These are phyloP conservation scores for Synanthedon myopaeformis DNA, from an alignment of 2,888 invertebrate genomes.

Conservation along the genomic window DNA sequence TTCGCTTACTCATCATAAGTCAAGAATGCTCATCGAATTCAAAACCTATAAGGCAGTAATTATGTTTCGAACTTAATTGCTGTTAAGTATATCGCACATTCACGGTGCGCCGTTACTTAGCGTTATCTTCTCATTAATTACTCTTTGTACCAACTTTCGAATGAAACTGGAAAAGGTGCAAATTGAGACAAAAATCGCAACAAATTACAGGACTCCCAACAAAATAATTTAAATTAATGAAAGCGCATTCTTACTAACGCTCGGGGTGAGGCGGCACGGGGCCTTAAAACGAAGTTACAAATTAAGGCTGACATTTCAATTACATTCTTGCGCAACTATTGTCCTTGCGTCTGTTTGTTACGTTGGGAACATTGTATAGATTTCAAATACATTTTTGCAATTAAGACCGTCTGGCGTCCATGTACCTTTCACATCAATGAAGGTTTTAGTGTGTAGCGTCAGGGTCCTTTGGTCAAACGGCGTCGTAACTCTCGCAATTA, in stretches of 20 bases:
- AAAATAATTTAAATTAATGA: constrained; percentile 43
- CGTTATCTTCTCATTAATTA: constrained; percentile 17
- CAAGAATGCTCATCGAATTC: constrained; percentile 15
- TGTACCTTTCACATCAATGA: constrained; percentile 28
- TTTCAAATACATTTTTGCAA: constrained; percentile 18
- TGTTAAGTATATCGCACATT: constrained; percentile 32
- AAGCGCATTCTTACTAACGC: constrained; percentile 29
- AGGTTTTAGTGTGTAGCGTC: constrained; percentile 43
- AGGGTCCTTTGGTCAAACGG: constrained; percentile 31
- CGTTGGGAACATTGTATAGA: not conserved
- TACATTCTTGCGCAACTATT: constrained; percentile 61
- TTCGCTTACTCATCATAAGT: constrained; percentile 13
- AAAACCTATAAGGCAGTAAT: constrained; percentile 24
- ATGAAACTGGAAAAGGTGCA: constrained; percentile 16
- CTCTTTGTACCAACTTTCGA: constrained; percentile 20
- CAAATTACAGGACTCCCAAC: constrained; percentile 6
- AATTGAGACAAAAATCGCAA: constrained; percentile 29
- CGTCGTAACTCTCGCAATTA: constrained; percentile 63
- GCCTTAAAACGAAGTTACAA: constrained; percentile 48
- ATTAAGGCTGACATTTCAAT: constrained; percentile 62
- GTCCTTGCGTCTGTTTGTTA: constrained; percentile 21
- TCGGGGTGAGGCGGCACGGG: constrained; percentile 14
- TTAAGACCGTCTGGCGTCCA: constrained; percentile 28
- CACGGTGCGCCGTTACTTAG: constrained; percentile 17
- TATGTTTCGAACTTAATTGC: constrained; percentile 28